Base-by-base conservation (phyloP, 2,888 invertebrate genomes). In the Protodeltote pygarga region DNA sequence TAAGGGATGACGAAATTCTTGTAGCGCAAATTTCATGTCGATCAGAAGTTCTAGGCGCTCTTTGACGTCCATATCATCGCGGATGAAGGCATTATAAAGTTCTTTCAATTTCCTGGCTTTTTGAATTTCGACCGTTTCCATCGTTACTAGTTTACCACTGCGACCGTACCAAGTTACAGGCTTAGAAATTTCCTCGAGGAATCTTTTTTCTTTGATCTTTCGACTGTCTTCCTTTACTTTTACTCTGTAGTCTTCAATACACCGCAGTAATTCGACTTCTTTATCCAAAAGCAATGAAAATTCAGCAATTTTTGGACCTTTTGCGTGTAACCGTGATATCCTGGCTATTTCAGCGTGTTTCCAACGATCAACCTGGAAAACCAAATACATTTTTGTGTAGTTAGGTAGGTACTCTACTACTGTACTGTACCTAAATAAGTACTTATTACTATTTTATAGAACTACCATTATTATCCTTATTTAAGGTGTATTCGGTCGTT, bases 121-220 rank as follows among this genome's bases (percentile, higher is more conserved):
- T 73, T 97, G 96, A 11, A 95, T 96, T 78, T 95, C 95, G 35
- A 96, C 78, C 0, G 97, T 96, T 65, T 97, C 96, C 95, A 98
- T 95, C 59, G 95, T 94, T 10, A 97, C 93, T 20, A 94, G 77
- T 49, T 89, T 92, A 11, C 95, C 95, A 72, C 95, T 95, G 66
- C 94, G 94, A 19, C 95, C 95, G 50, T 93, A 93, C 96, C 97
- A 97, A 44, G 94, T 93, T 25, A 96, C 93, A 0, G 98, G 96
- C 59, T 94, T 93, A 2, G 95, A 94, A 73, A 96, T 93, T 65
- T 93, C 92, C 55, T 94, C 94, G 27, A 97, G 88, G 71, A 96
- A 93, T 51, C 92, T 90, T 31, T 94, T 89, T 35, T 94, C 93
- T 59, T 93, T 94, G 41, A 93, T 93, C 58, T 94, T 93, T 57